Evolutionary conservation across 1,140 invertebrate species (phyloP).

Genomic region (Pentalonia nigronervosa): DNA sequence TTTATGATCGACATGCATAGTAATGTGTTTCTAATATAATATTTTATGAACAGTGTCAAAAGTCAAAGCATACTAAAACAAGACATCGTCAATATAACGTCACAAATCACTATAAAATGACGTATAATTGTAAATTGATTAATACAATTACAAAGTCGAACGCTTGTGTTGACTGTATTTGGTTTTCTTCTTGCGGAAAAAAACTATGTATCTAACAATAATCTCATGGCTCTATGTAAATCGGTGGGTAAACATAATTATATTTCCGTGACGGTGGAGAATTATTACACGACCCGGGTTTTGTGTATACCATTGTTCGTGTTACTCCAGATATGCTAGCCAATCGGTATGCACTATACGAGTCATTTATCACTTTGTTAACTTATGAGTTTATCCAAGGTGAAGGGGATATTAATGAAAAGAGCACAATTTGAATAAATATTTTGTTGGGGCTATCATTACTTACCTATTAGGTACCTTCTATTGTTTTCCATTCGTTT

Average conservation of each 20-base stretch:
- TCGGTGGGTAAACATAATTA: conserved; percentile 23
- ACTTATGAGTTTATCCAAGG: neutral
- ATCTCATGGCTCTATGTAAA: conserved; percentile 21
- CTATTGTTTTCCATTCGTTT: conserved; percentile 13
- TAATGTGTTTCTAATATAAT: neutral
- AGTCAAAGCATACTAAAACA: neutral
- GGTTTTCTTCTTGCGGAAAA: neutral
- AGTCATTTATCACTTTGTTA: conserved; percentile 49
- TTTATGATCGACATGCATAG: neutral
- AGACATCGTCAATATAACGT: neutral
- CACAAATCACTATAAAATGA: neutral
- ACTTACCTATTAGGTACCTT: neutral
- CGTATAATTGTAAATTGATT: neutral
- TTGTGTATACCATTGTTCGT: conserved; percentile 31
- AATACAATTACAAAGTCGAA: neutral
- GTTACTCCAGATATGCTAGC: conserved; percentile 16
- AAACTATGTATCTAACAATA: conserved; percentile 26
- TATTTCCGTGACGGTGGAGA: conserved; percentile 16
- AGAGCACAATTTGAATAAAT: neutral
- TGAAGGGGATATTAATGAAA: conserved; percentile 38
- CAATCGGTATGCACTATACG: neutral
- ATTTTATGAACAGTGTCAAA: neutral
- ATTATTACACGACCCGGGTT: conserved; percentile 20
- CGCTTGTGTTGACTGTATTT: neutral
- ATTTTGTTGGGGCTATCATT: conserved; percentile 12